Conservation (phyloP, 2,797 vertebrate genomes). For the Staurois parvus region DNA sequence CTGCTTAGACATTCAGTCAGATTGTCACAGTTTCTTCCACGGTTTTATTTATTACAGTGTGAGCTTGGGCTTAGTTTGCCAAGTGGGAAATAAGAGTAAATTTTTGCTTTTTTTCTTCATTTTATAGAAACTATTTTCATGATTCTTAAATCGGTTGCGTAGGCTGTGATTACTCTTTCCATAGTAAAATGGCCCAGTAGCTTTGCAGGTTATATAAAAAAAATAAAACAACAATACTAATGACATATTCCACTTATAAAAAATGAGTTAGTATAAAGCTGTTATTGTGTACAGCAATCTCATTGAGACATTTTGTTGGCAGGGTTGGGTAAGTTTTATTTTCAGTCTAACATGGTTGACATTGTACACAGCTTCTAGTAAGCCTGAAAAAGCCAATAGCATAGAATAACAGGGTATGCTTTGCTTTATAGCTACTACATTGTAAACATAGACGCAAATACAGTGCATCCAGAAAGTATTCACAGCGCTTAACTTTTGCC, state of each 20-base stretch:
- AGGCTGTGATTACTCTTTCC: not conserved
- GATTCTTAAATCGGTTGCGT: not conserved
- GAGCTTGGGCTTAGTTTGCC: not conserved
- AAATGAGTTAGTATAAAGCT: not conserved
- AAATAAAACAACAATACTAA: not conserved
- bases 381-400: no score
- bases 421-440: no score
- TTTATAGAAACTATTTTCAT: not conserved
- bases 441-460: no score
- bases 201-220: not conserved
- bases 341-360: no score
- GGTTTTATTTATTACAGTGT: conserved; percentile 33
- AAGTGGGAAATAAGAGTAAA: conserved; percentile 2
- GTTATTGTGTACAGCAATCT: no score
- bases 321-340: no score
- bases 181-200: not conserved
- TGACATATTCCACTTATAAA: not conserved
- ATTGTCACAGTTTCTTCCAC: conserved; percentile 24
- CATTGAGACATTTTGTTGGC: no score
- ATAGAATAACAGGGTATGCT: no score
- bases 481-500: no score
- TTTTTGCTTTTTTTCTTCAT: conserved; percentile 10
- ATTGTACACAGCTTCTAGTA: no score
- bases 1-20: conserved; percentile 18
- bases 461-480: no score